Percentiles rank a stretch among this genome's conserved stretches.
Conservation (phyloP, 2,888 invertebrate species). For the Daptonema setosum region DNA sequence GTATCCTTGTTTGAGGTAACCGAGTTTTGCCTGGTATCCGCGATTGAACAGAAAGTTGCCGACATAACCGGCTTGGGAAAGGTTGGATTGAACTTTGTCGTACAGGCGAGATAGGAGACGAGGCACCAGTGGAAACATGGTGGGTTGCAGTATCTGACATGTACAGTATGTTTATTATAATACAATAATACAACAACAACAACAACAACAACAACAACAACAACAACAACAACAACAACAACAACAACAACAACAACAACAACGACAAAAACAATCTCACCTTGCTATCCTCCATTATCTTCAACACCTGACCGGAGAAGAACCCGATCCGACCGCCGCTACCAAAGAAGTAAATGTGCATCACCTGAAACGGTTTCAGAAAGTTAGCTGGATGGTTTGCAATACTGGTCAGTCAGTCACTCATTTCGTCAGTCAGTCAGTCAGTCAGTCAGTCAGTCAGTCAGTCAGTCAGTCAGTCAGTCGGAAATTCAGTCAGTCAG, state of each 20-base stretch:
- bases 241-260: no score
- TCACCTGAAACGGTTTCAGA: no score
- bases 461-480: no score
- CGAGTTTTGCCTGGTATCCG: constrained; percentile 12
- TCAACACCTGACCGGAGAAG: constrained; percentile 39
- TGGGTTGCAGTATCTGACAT: constrained; percentile 48
- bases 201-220: no score
- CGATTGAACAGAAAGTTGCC: background rate
- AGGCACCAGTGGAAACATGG: constrained; percentile 83
- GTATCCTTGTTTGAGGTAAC: constrained; percentile 14
- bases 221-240: no score
- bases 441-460: no score
- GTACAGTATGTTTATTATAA: background rate
- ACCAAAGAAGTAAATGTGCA: constrained; percentile 2
- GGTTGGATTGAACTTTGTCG: constrained; percentile 42
- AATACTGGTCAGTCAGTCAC: no score
- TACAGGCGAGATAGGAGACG: constrained; percentile 74
- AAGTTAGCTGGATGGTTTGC: no score
- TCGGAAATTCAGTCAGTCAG: no score
- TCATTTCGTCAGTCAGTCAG: no score
- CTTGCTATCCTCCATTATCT: constrained; percentile 54
- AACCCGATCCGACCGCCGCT: constrained; percentile 76
- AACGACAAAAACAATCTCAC: constrained; percentile 20
- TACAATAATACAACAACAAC: background rate
- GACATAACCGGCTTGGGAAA: background rate